Percentiles rank a stretch among this genome's conserved stretches.
These are phyloP conservation scores for Ochropacha duplaris DNA, from an alignment of 2,888 invertebrate genomes.

Conservation along the genomic window DNA sequence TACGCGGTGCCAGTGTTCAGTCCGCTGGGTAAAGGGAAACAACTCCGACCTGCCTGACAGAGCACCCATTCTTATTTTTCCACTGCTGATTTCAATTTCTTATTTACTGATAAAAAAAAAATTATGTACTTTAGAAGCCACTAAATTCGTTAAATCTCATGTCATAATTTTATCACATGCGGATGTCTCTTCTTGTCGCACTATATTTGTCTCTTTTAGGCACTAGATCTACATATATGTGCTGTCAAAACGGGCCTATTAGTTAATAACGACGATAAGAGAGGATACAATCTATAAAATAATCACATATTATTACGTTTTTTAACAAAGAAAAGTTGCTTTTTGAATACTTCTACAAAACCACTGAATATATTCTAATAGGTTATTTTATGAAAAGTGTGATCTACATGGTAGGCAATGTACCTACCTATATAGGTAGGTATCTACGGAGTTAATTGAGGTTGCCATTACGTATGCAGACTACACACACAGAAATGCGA, in stretches of 20 bases:
- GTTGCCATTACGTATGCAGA: neutral
- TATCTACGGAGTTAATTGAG: neutral
- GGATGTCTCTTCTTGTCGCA: too few relatives aligned
- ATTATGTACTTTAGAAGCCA: too few relatives aligned
- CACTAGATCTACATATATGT: too few relatives aligned
- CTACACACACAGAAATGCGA: conserved; percentile 3
- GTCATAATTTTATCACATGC: too few relatives aligned
- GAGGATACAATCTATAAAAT: too few relatives aligned
- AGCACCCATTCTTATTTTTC: neutral
- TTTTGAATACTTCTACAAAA: neutral
- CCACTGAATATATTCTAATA: neutral
- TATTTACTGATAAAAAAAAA: neutral
- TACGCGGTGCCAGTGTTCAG: conserved; percentile 51
- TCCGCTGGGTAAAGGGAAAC: conserved; percentile 13
- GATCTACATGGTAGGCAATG: neutral
- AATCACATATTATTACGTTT: too few relatives aligned
- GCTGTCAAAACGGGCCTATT: too few relatives aligned
- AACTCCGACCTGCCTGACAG: neutral
- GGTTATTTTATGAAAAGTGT: neutral
- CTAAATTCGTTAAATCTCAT: too few relatives aligned
- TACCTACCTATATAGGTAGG: too few relatives aligned
- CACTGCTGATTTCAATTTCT: neutral
- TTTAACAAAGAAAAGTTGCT: neutral
- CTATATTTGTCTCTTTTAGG: too few relatives aligned
- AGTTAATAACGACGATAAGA: too few relatives aligned